These are phyloP conservation scores for Noctua janthina DNA, from an alignment of 2,888 invertebrate genomes.

Conservation along the genomic window DNA sequence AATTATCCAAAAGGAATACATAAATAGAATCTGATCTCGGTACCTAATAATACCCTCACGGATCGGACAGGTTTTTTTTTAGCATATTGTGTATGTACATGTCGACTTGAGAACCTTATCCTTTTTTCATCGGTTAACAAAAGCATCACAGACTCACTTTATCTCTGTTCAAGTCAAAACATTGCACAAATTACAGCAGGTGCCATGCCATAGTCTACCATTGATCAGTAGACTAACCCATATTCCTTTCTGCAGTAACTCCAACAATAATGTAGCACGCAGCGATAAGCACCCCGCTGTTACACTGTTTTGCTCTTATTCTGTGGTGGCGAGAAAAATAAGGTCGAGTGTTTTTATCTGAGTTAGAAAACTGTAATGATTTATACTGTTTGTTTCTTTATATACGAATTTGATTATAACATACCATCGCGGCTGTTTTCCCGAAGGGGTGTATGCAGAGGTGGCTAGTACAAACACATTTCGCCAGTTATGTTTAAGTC, in stretches of 20 bases:
- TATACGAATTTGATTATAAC: background rate
- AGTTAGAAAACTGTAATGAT: background rate
- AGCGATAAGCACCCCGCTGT: constrained; percentile 29
- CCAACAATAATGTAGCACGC: constrained; percentile 11
- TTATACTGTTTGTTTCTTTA: background rate
- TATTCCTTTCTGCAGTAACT: constrained; percentile 28
- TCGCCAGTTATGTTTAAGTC: background rate
- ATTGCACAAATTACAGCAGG: background rate
- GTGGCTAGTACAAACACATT: background rate
- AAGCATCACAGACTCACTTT: too few relatives aligned
- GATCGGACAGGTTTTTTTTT: too few relatives aligned
- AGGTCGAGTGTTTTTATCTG: constrained; percentile 12
- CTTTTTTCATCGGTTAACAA: too few relatives aligned
- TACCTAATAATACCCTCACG: too few relatives aligned
- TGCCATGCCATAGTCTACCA: constrained; percentile 1
- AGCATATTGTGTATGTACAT: too few relatives aligned
- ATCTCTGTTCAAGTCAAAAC: background rate
- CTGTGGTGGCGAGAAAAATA: constrained; percentile 26
- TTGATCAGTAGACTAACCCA: constrained; percentile 25
- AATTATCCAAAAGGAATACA: too few relatives aligned
- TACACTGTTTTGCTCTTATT: constrained; percentile 51
- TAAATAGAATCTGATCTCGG: too few relatives aligned
- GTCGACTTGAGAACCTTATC: too few relatives aligned
- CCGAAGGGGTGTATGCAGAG: background rate
- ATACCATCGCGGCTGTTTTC: too few relatives aligned